These are phyloP conservation scores for Cheilosia soror DNA, from an alignment of 2,888 invertebrate species.

Conservation along the genomic window DNA sequence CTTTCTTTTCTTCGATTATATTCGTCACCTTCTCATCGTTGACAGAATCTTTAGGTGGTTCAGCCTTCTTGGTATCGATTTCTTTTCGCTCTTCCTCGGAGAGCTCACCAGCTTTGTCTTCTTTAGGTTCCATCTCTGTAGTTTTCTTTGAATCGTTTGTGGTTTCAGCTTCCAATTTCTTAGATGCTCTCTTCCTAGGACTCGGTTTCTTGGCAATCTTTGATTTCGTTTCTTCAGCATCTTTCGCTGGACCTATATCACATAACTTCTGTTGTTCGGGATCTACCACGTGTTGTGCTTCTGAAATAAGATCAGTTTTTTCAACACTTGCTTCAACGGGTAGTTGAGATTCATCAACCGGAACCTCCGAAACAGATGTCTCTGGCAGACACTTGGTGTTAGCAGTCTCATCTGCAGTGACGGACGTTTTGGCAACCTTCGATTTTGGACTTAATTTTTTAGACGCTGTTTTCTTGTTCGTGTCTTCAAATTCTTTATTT, in stretches of 20 bases:
- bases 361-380: not conserved
- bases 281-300: not conserved
- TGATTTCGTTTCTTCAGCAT: slow-evolving; percentile 8
- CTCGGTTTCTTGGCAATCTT: slow-evolving; percentile 43
- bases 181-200: slow-evolving; percentile 25
- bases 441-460: slow-evolving; percentile 32
- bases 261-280: not conserved
- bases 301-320: slow-evolving; percentile 8
- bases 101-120: slow-evolving; percentile 25
- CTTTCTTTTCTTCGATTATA: slow-evolving; percentile 26
- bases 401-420: slow-evolving; percentile 15
- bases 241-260: not conserved
- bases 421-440: slow-evolving; percentile 5
- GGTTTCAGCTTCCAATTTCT: slow-evolving; percentile 21
- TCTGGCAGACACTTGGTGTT: not conserved
- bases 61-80: not conserved
- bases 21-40: slow-evolving; percentile 34
- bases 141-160: slow-evolving; percentile 30
- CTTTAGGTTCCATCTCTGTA: slow-evolving; percentile 45
- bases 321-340: slow-evolving; percentile 5
- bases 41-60: not conserved
- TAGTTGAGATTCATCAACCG: slow-evolving; percentile 8
- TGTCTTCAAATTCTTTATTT: slow-evolving; percentile 18
- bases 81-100: not conserved
- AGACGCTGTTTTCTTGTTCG: not conserved